Evolutionary conservation across 1,140 invertebrate species (phyloP), one percentile per base, ranked within the genome.

Genomic region (Dolichoris vasculosae): DNA sequence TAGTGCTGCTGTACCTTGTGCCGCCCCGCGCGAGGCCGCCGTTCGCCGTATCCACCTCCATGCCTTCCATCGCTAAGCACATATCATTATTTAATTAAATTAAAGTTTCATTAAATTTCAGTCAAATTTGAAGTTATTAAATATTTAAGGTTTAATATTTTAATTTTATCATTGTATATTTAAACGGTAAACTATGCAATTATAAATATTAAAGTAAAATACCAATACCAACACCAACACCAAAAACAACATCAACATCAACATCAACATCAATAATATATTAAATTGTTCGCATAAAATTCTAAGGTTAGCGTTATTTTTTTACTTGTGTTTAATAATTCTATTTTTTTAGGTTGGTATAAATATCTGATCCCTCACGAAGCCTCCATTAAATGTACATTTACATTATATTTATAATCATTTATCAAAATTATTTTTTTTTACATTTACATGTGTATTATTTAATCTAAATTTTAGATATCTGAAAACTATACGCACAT

Each of bases 1-100:
- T 93, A 20, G 93, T 93, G 84, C 92, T 94, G 80, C 93, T 94
- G 84, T 94, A 94, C 88, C 93, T 91, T 2, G 92, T 93, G 32
- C 93, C 93, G 81, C 91, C 89, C 23, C 92, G 89, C 40, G 92
- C 89, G 2, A 93, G 86, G 59, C 89, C 89, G 0, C 69, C 69
- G 23, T 73, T 73, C 38, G 38, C 15, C n/a, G 90, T 88, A 30
- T 93, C 92, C 0, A 93, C 90, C 64, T 93, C 92, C 90, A 92
- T 92, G 15, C 84, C 87, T 86, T 93, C 92, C 89, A 85, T 86
- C 88, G 91, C 87, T 91, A 69, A 4, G 77, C 35, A 80, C 2
- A 9, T 23, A 73, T 26, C 23, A 17, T 26, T 26, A 59, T 23
- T 59, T 59, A 2, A 20, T 6, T 2, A 55, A 15, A 17, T 17